Conservation (phyloP, 2,797 vertebrate genomes). For the Knipowitschia caucasica region DNA sequence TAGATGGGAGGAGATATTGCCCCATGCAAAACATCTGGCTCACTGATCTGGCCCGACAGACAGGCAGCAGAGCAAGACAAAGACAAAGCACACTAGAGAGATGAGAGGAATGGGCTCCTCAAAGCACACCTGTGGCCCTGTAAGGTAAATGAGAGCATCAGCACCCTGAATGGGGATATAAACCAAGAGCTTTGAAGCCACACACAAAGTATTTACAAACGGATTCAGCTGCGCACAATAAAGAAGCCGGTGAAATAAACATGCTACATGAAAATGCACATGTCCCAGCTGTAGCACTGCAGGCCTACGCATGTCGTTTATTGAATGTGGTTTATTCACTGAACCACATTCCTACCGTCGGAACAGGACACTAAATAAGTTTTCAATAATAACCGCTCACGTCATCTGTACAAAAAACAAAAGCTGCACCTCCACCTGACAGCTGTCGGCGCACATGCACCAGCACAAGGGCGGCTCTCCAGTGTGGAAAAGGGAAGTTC, state of each 20-base stretch:
- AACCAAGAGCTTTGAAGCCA: conserved; percentile 44
- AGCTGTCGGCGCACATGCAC: conserved; percentile 54
- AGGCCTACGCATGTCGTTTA: conserved; percentile 55
- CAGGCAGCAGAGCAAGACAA: conserved; percentile 51
- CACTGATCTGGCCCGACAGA: conserved; percentile 54
- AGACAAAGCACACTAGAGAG: conserved; percentile 34
- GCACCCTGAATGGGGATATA: conserved; percentile 45
- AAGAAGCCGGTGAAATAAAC: conserved; percentile 41
- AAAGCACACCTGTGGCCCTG: conserved; percentile 56
- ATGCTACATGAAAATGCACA: conserved; percentile 31
- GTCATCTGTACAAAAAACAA: conserved; percentile 39
- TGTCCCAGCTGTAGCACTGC: conserved; percentile 49
- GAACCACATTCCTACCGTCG: conserved; percentile 53
- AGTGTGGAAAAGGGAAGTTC: conserved; percentile 47
- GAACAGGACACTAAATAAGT: conserved; percentile 50
- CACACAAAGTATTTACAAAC: conserved; percentile 43
- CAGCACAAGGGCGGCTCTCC: conserved; percentile 31
- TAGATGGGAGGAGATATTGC: conserved; percentile 29
- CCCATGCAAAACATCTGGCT: conserved; percentile 54
- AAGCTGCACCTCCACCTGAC: conserved; percentile 40
- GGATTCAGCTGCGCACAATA: conserved; percentile 25
- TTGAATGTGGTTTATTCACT: no score
- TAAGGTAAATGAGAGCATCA: conserved; percentile 46
- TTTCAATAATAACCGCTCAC: conserved; percentile 45
- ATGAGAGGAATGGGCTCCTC: conserved; percentile 40